These are phyloP conservation scores for Nyctibius bracteatus DNA, from an alignment of 2,113 vertebrate species.

Conservation along the genomic window DNA sequence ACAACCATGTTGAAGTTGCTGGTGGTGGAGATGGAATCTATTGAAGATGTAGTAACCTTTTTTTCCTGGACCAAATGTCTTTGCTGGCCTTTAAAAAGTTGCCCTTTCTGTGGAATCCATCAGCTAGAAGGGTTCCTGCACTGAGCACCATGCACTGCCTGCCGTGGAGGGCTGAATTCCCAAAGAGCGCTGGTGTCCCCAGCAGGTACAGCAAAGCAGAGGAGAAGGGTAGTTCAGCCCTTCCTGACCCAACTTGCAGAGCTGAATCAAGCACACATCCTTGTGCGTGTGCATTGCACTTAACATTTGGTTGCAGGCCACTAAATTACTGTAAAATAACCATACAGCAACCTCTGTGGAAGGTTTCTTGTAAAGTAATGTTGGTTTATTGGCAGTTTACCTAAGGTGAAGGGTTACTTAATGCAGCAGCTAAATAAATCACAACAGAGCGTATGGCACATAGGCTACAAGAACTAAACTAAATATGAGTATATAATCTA, in stretches of 20 bases:
- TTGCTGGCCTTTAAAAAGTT: neutral
- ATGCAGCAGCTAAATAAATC: neutral
- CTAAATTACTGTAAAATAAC: neutral
- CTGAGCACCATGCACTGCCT: neutral
- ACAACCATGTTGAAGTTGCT: neutral
- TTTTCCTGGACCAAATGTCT: neutral
- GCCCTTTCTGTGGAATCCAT: neutral
- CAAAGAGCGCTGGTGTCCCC: neutral
- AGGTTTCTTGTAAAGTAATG: neutral
- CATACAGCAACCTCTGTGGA: neutral
- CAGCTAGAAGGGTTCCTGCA: neutral
- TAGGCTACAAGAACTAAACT: neutral
- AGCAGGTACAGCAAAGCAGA: neutral
- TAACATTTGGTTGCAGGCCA: neutral
- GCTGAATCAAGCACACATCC: neutral
- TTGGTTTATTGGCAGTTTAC: neutral
- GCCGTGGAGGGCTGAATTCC: fast-evolving
- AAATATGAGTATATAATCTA: fast-evolving
- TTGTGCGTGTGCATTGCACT: neutral
- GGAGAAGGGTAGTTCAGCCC: neutral
- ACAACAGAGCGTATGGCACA: neutral
- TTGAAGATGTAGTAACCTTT: neutral
- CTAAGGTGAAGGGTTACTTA: neutral
- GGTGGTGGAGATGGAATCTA: neutral
- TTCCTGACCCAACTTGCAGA: neutral